Base-by-base conservation (phyloP, 2,113 vertebrate genomes). In the Bombycilla garrulus region DNA sequence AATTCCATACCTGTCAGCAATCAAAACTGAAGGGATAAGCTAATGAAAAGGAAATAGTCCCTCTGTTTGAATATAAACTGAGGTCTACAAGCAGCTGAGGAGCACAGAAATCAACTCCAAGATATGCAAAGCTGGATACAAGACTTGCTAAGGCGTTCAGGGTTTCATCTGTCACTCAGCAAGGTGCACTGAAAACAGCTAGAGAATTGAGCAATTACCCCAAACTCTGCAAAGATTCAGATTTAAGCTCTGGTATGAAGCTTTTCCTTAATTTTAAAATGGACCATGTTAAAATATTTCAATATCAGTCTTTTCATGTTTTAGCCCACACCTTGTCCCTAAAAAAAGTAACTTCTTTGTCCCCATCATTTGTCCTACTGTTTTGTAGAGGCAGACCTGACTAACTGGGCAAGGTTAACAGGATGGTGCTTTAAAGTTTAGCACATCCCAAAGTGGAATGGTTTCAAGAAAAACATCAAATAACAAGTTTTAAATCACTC, bases 21-120 rank as follows among this genome's bases (percentile, higher is more conserved):
- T 25, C 79, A 77, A 64, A 96, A 91, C 60, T 22, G 4, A 90
- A 72, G 35, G 85, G 53, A 84, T 77, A 74, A 91, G 29, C 23
- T 92, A 92, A 91, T 53, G 67, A 88, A 92, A 92, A 90, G 62
- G 72, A 91, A 79, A 79, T 8, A 81, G 81, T 58, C 38, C 89
- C 79, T 86, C 81, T 84, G 58, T 60, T 57, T 53, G 51, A 81
- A 44, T 35, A 81, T 8, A 74, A 86, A 51, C 56, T 86, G 81
- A 86, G 86, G 77, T 45, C 77, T 66, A 74, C 20, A 42, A 11
- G 22, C 42, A 83, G 78, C 45, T 89, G 69, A 85, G 67, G 25
- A 94, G 48, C 48, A 66, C 31, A 86, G 35, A 86, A 94, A 56
- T 66, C 33, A 86, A 80, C 42, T 60, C 57, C 73, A 79, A 86